Percentiles rank a stretch among this genome's conserved stretches.
Conservation (phyloP, 2,113 vertebrate species). For the Ptilonorhynchus violaceus region DNA sequence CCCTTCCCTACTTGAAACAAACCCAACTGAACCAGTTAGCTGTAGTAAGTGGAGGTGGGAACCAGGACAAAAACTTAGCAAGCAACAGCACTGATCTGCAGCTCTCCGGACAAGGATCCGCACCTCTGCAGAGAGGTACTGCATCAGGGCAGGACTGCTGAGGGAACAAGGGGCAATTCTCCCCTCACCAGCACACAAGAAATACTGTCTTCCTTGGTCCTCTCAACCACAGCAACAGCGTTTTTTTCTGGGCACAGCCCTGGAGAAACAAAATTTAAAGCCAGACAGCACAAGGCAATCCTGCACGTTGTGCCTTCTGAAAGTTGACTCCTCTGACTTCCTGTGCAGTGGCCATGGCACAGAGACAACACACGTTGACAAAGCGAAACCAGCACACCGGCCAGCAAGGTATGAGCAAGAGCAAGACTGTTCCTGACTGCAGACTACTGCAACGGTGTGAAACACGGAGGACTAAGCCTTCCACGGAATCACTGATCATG, state of each 20-base stretch:
- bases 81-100: not conserved
- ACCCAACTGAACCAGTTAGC: not conserved
- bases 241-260: not conserved
- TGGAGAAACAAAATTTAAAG: not conserved
- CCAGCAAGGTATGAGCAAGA: not conserved
- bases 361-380: not conserved
- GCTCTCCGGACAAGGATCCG: not conserved
- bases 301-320: not conserved
- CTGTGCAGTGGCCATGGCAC: rapidly evolving
- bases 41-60: not conserved
- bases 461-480: not conserved
- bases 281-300: not conserved
- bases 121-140: not conserved
- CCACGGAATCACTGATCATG: not conserved
- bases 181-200: not conserved
- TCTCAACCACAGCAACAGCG: not conserved
- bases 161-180: not conserved
- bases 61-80: not conserved
- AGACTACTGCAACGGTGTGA: not conserved
- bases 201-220: not conserved
- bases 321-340: not conserved
- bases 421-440: not conserved
- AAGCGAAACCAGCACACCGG: rapidly evolving
- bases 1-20: not conserved
- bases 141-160: not conserved